Conservation (phyloP, 2,797 vertebrate genomes). For the Cuniculus paca region DNA sequence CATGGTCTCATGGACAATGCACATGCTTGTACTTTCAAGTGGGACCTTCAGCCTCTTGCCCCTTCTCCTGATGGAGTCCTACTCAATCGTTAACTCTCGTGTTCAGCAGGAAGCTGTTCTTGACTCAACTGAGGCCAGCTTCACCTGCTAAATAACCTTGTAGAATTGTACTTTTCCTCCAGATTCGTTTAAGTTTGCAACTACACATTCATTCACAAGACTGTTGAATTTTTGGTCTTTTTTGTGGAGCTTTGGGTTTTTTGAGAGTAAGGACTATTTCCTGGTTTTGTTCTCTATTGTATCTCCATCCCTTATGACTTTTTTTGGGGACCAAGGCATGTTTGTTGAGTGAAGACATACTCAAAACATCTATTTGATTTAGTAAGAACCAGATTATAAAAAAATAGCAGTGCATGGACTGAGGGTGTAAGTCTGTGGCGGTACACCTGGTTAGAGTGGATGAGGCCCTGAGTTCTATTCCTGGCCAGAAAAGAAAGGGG, state of each 20-base stretch:
- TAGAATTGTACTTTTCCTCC: background rate
- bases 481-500: background rate
- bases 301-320: background rate
- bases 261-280: background rate
- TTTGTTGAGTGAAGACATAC: background rate
- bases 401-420: background rate
- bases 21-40: background rate
- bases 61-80: background rate
- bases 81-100: background rate
- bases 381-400: background rate
- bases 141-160: background rate
- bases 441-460: background rate
- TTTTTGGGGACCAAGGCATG: background rate
- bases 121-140: background rate
- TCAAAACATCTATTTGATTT: background rate
- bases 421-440: background rate
- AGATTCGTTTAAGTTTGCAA: background rate
- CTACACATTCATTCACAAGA: background rate
- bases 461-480: background rate
- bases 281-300: background rate
- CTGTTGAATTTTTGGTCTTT: background rate
- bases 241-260: background rate
- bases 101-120: background rate
- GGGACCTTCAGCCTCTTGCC: background rate
- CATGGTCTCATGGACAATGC: too few species aligned